Base-by-base conservation (phyloP, 1,140 invertebrate species). In the Drosophila albomicans region DNA sequence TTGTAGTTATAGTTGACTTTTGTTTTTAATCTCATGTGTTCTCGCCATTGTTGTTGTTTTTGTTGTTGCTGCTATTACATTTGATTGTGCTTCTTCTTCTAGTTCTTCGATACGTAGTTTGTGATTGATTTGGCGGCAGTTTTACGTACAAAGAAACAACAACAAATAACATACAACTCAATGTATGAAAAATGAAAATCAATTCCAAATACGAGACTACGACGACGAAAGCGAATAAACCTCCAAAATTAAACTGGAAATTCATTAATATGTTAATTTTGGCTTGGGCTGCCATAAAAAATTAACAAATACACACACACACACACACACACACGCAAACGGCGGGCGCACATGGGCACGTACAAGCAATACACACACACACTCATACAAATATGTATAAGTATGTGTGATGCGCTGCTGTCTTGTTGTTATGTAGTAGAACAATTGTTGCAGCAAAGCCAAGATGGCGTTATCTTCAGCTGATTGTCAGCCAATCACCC, bases 241-340 rank as follows among this genome's bases (percentile, higher is more conserved):
- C 58, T 54, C 51, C 51, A 71, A 52, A 71, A 70, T 25, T 64
- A 87, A 87, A 87, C 82, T 87, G 82, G 82, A 87, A 87, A 87
- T 87, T 88, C 82, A 87, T 88, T 88, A 86, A 86, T 86, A 87
- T 87, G 82, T 88, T 88, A 87, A 88, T 87, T 87, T 72, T 43
- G 45, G 48, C 64, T 81, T 81, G 77, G 58, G 58, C 75, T 85
- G 35, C 63, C 62, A 63, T 51, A 74, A 52, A 69, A 68, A 68
- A 79, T 65, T 61, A 61, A 57, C 71, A 62, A 16, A 54, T 20
- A 58, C 45, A 59, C 52, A 51, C 16, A 16, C 45, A 56, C 48
- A 65, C 20, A n/a, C n/a, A n/a, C n/a, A 10, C 30, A 16, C 45
- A 56, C 48, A 65, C 20, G 7, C 30, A 38, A 15, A 79, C 30